phyloP scores from a whole-genome alignment of 2,797 vertebrate species.

The Neopelma chrysocephalum region DNA sequence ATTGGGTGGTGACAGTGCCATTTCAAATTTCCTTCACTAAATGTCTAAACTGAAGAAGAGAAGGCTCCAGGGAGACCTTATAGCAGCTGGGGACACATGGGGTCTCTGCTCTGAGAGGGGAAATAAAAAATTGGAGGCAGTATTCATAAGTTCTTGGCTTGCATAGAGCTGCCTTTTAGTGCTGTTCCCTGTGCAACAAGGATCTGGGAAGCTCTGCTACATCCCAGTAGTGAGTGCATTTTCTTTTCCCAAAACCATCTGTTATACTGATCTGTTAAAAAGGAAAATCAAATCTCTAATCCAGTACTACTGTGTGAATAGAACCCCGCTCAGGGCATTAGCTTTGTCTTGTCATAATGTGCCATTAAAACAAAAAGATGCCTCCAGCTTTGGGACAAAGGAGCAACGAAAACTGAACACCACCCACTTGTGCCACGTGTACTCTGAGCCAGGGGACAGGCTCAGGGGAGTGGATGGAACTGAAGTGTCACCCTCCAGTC shows the following conservation, averaged over 20 bases:
- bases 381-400: slow-evolving; percentile 21
- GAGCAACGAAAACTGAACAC: neutral
- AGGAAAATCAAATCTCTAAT: slow-evolving; percentile 40
- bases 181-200: neutral
- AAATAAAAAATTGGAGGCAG: neutral
- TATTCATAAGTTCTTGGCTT: slow-evolving; percentile 38
- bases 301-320: slow-evolving; percentile 18
- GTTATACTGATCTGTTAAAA: slow-evolving; percentile 32
- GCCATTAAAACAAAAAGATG: slow-evolving; percentile 37
- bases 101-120: neutral
- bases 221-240: neutral
- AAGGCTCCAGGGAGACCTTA: neutral
- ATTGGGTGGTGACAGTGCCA: neutral
- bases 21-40: neutral
- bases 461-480: neutral
- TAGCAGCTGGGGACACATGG: neutral
- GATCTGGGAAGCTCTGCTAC: neutral
- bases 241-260: slow-evolving; percentile 52
- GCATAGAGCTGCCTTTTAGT: neutral
- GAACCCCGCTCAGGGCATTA: slow-evolving; percentile 11
- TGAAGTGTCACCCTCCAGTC: neutral
- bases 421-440: neutral
- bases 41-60: neutral
- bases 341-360: slow-evolving; percentile 12
- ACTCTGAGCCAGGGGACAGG: neutral